These are phyloP conservation scores for Cydia splendana DNA, from an alignment of 1,140 invertebrate genomes.

Conservation along the genomic window DNA sequence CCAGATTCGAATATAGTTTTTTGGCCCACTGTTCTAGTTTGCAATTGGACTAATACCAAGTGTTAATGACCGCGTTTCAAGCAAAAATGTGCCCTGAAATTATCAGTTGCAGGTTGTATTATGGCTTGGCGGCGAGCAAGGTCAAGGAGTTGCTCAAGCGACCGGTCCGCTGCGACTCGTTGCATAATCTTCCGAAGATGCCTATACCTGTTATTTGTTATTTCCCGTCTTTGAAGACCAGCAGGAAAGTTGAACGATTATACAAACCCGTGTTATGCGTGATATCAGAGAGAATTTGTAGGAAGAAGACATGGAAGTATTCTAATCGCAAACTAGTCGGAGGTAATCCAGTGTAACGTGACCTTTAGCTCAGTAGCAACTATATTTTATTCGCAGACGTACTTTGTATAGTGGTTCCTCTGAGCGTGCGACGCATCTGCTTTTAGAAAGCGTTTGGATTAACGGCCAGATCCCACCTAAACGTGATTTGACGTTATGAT, in stretches of 20 bases:
- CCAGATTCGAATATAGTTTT: constrained; percentile 49
- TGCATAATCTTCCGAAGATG: constrained; percentile 46
- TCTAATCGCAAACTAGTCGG: too few species aligned
- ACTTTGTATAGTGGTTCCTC: background rate
- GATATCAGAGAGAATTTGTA: too few species aligned
- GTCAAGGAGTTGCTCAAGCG: constrained; percentile 64
- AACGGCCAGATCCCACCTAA: background rate
- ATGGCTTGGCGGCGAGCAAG: constrained; percentile 48
- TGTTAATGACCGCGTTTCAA: constrained; percentile 64
- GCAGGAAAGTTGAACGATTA: background rate
- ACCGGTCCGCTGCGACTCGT: constrained; percentile 52
- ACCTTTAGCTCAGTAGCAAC: background rate
- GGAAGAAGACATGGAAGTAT: background rate
- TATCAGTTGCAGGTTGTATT: constrained; percentile 48
- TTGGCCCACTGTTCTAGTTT: constrained; percentile 71
- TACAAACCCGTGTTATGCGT: background rate
- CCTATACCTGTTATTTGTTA: background rate
- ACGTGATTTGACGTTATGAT: constrained; percentile 25
- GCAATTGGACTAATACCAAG: constrained; percentile 72
- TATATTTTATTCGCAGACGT: background rate
- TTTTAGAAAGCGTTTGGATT: background rate
- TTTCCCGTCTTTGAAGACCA: background rate
- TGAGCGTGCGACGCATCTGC: background rate
- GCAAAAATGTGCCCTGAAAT: constrained; percentile 60
- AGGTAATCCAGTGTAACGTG: too few species aligned